Base-by-base conservation (phyloP, 1,140 invertebrate genomes). In the Drosophila paulistorum region DNA sequence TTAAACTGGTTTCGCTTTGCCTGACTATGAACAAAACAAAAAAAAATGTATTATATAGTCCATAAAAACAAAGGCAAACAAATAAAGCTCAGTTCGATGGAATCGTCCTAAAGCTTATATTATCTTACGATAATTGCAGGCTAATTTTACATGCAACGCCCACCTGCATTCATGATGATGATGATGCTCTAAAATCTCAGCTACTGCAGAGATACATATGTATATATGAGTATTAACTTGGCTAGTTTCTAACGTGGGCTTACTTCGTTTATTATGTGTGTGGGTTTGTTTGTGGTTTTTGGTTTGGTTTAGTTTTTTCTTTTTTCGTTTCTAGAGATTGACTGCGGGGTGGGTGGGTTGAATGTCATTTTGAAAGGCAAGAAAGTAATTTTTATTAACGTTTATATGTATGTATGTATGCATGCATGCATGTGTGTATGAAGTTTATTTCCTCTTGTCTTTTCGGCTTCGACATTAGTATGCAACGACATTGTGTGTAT, bases 81-180 rank as follows among this genome's bases (percentile, higher is more conserved):
- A 65, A 59, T 61, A 69, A 51, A 66, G 51, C 26, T 55, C 17
- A 45, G 55, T 58, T 62, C 58, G 63, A 37, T 71, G 37, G 51
- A 61, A 58, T 30, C 64, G 68, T 71, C 71, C 69, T 42, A 59
- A 35, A 59, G 79, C 68, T 82, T 75, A 79, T 87, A 87, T 87
- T 83, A 86, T 82, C 83, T 82, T 71, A 79, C 66, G 71, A 82
- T 82, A 86, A 87, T 86, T 86, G 79, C 83, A 79, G 79, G 83
- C 83, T 48, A 48, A 87, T 82, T 85, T 82, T 85, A 79, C 83
- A 82, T 71, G 62, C 63, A 63, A 62, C 82, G 78, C 81, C 81
- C 81, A 86, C 81, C 42, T 63, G 55, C 42, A 70, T 26, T 30
- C 30, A 30, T 30, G 30, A 30, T 30, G 30, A 30, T 26, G 61